Percentiles rank a stretch among this genome's conserved stretches.
Evolutionary conservation across 2,113 vertebrate genomes (phyloP).

Genomic region (Vidua macroura): DNA sequence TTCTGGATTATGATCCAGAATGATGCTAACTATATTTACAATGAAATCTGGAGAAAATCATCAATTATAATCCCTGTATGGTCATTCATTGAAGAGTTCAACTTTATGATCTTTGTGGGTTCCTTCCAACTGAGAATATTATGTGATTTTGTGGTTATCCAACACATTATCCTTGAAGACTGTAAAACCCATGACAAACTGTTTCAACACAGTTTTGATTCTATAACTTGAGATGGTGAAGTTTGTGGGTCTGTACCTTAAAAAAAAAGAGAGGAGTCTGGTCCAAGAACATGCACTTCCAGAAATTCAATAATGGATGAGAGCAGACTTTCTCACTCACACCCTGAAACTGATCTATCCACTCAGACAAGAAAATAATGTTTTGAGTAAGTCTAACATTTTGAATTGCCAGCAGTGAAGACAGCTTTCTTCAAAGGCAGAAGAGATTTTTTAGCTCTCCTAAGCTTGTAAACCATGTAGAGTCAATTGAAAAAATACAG

Average conservation of each 20-base stretch:
- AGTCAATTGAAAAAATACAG: neutral
- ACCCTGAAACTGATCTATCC: neutral
- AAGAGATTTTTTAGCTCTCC: neutral
- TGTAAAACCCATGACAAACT: neutral
- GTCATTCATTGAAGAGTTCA: neutral
- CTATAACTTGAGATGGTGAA: neutral
- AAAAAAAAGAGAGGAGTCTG: neutral
- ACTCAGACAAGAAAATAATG: neutral
- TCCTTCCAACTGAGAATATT: neutral
- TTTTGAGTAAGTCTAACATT: constrained; percentile 8
- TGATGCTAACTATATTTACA: neutral
- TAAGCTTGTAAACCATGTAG: neutral
- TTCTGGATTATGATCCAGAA: neutral
- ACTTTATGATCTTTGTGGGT: neutral
- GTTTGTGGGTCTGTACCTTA: neutral
- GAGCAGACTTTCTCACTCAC: neutral
- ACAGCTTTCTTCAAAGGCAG: neutral
- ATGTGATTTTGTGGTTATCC: neutral
- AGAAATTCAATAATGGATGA: neutral
- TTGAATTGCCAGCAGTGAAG: neutral
- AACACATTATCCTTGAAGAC: neutral
- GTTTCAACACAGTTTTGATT: neutral
- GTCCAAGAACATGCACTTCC: neutral
- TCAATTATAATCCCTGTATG: neutral
- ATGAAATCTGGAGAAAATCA: neutral